A percentile compares a stretch with the other conserved stretches of the same genome.
Evolutionary conservation across 2,113 vertebrate genomes (phyloP).

Genomic region (Anseranas semipalmata): DNA sequence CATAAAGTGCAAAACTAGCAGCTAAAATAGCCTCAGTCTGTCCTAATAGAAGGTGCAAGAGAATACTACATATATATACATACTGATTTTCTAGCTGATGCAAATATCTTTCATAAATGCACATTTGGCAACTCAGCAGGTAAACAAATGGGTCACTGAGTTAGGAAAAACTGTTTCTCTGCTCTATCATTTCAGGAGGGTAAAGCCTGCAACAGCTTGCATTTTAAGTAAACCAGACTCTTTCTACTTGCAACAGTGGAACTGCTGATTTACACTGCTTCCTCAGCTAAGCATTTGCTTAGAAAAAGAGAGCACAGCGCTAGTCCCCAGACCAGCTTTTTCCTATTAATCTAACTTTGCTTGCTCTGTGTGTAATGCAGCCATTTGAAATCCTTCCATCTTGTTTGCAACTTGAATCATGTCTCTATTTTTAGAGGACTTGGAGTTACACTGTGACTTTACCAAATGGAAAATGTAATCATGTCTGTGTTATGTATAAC

Average conservation of each 20-base stretch:
- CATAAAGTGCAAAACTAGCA: not conserved
- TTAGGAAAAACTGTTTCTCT: conserved; percentile 31
- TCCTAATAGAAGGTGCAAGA: not conserved
- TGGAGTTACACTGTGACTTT: conserved; percentile 31
- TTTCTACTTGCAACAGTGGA: not conserved
- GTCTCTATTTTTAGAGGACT: conserved; percentile 62
- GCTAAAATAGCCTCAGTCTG: not conserved
- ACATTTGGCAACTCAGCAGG: conserved; percentile 8
- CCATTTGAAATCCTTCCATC: conserved; percentile 58
- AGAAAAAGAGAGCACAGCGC: not conserved
- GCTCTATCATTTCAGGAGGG: conserved; percentile 32
- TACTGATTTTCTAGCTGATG: not conserved
- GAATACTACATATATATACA: not conserved
- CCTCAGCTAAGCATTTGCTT: not conserved
- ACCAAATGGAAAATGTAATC: conserved; percentile 71
- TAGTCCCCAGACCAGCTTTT: conserved; percentile 24
- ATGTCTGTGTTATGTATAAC: conserved; percentile 51
- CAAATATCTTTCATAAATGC: conserved; percentile 3
- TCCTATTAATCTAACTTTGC: conserved; percentile 50
- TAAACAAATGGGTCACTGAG: conserved; percentile 37
- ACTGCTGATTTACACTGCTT: conserved; percentile 2
- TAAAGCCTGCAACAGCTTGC: not conserved
- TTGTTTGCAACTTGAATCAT: conserved; percentile 62
- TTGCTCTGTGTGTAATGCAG: conserved; percentile 5
- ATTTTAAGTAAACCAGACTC: conserved; percentile 23